These are phyloP conservation scores for Drosophila athabasca DNA, from an alignment of 1,140 invertebrate species.

Conservation along the genomic window DNA sequence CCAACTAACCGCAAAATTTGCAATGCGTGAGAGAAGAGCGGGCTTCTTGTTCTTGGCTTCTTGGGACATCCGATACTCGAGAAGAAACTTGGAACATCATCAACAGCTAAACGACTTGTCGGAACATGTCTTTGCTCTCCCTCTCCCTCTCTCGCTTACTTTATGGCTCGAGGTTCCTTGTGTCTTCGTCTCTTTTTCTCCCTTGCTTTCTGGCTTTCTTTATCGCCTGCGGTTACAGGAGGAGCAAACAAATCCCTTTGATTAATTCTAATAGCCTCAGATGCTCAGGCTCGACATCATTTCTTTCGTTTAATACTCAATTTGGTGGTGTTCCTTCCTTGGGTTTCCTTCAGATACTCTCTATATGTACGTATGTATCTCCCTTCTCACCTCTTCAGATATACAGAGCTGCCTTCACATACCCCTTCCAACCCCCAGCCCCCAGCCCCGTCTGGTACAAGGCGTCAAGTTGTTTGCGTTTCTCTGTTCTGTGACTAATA, in stretches of 20 bases:
- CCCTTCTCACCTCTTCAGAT: neutral
- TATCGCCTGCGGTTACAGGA: constrained; percentile 46
- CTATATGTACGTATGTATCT: neutral
- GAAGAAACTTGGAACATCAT: constrained; percentile 19
- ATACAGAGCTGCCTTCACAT: too few species aligned
- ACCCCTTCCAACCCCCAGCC: too few species aligned
- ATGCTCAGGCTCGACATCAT: constrained; percentile 74
- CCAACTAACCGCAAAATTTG: constrained; percentile 69
- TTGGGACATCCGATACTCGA: neutral
- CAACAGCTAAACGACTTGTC: constrained; percentile 4
- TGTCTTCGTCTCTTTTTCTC: neutral
- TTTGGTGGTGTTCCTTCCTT: constrained; percentile 61
- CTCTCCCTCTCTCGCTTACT: constrained; percentile 3
- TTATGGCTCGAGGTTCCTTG: neutral
- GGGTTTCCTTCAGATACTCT: neutral
- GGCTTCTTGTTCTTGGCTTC: constrained; percentile 18
- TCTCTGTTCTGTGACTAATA: constrained; percentile 72
- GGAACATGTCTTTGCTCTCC: too few species aligned
- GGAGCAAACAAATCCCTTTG: constrained; percentile 73
- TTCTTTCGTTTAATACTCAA: constrained; percentile 80
- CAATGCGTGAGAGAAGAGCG: constrained; percentile 5
- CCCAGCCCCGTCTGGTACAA: constrained; percentile 12
- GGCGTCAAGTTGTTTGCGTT: constrained; percentile 54
- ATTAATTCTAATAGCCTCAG: constrained; percentile 81
- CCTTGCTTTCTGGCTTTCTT: neutral